Evolutionary conservation across 2,797 vertebrate species (phyloP).

Genomic region (Etheostoma perlongum): DNA sequence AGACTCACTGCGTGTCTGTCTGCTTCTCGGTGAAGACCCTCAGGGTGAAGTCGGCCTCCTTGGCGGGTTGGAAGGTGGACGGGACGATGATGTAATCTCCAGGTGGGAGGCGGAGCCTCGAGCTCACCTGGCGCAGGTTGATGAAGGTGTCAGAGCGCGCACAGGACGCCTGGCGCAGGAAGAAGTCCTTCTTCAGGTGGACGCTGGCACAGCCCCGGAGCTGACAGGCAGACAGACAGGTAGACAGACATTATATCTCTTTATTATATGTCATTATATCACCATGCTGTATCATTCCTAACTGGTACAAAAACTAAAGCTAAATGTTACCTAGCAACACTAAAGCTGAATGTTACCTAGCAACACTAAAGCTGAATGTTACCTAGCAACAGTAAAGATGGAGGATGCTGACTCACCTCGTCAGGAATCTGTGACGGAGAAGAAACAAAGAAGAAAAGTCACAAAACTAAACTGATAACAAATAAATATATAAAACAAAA

Average conservation of each 20-base stretch:
- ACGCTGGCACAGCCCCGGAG: conserved; percentile 83
- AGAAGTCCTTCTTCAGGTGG: conserved; percentile 96
- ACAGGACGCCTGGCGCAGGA: conserved; percentile 86
- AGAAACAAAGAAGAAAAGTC: conserved; percentile 11
- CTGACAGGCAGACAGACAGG: conserved; percentile 66
- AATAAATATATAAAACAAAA: no score
- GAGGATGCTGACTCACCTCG: conserved; percentile 83
- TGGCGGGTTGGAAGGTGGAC: conserved; percentile 91
- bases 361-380: no score
- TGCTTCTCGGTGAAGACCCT: conserved; percentile 94
- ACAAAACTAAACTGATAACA: no score
- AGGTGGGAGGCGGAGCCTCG: conserved; percentile 89
- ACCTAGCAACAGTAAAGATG: no score
- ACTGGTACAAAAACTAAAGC: no score
- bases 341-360: no score
- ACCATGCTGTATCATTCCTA: no score
- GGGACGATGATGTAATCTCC: conserved; percentile 93
- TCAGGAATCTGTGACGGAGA: conserved; percentile 87
- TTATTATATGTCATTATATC: no score
- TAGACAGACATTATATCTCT: not conserved
- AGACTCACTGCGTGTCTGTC: conserved; percentile 84
- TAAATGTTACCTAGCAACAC: no score
- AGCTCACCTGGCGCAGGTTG: conserved; percentile 92
- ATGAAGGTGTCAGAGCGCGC: conserved; percentile 94
- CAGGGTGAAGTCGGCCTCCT: conserved; percentile 92